Percentiles rank a stretch among this genome's conserved stretches.
These are phyloP conservation scores for Lycaena phlaeas DNA, from an alignment of 2,888 invertebrate species.

Conservation along the genomic window DNA sequence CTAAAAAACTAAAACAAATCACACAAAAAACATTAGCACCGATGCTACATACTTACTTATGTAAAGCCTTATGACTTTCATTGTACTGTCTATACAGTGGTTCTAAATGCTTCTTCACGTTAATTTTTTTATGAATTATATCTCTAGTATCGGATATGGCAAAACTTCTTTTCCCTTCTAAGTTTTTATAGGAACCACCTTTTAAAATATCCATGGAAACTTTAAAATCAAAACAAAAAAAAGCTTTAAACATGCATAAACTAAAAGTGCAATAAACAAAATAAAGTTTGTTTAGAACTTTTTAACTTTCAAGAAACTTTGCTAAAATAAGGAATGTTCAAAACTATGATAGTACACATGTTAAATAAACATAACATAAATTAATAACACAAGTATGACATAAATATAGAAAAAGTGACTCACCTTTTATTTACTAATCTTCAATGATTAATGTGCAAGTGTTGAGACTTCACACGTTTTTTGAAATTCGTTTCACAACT, in stretches of 20 bases:
- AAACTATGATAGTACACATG: background rate
- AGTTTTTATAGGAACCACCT: slow-evolving; percentile 75
- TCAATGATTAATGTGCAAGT: background rate
- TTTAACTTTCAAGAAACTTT: slow-evolving; percentile 5
- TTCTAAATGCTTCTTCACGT: slow-evolving; percentile 38
- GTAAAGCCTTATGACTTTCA: slow-evolving; percentile 18
- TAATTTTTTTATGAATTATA: slow-evolving; percentile 1
- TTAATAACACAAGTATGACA: background rate
- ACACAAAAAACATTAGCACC: no score
- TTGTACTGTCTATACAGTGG: slow-evolving; percentile 28
- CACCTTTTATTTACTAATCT: background rate
- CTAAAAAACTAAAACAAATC: no score
- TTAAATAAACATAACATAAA: background rate
- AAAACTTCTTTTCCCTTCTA: slow-evolving; percentile 54
- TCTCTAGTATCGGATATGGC: background rate
- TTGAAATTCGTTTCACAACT: slow-evolving; percentile 6
- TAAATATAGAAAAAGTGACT: background rate
- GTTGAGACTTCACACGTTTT: slow-evolving; percentile 2
- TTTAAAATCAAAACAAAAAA: slow-evolving; percentile 37
- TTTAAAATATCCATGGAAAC: slow-evolving; percentile 76
- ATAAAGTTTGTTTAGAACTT: background rate
- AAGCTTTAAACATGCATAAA: slow-evolving; percentile 18
- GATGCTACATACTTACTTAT: slow-evolving; percentile 30
- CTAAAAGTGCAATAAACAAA: background rate
- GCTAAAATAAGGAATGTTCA: background rate